Base-by-base conservation (phyloP, 2,888 invertebrate genomes). In the Macroteleia sp. region DNA sequence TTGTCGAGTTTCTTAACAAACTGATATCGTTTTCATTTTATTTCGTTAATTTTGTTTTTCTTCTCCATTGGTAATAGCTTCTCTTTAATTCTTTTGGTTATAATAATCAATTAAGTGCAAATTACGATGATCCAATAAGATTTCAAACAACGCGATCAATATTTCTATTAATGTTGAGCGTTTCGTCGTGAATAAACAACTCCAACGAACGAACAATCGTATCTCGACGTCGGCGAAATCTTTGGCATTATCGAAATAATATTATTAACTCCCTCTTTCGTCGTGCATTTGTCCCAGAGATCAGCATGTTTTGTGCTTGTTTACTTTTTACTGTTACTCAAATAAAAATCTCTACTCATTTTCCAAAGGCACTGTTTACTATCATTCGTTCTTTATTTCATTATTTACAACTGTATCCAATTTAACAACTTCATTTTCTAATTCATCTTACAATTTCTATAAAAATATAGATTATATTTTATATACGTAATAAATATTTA, bases 201-300 rank as follows among this genome's bases (percentile, higher is more conserved):
- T 77, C 73, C 73, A 77, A 77, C 77, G 71, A 77, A 77, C 71
- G 46, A 77, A 77, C 77, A 77, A 67, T 77, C 77, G 67, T 77
- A 61, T 61, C 48, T 71, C 57, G 41, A 66, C 77, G 77, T 77
- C 71, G 67, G 77, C 77, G 77, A 77, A 77, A 77, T 77, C 73
- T 77, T 56, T 73, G 66, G 61, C 32, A 61, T 61, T 66, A 57
- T 67, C 61, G 56, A 73, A 77, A 77, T 77, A 77, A 77, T 77
- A 73, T 73, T 69, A 77, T 77, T 77, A 77, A 77, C 73, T 73
- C 61, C 77, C 67, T 78, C 69, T 73, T 67, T 77, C 73, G 70
- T 66, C 56, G 67, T 73, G 56, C 67, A 61, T 48, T 62, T 57
- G 64, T 73, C 73, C 73, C 73, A 78, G 77, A 73, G 67, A 75